A percentile compares a stretch with the other conserved stretches of the same genome.
These are phyloP conservation scores for Cataglyphis albicans DNA, from an alignment of 2,888 invertebrate genomes.

Conservation along the genomic window DNA sequence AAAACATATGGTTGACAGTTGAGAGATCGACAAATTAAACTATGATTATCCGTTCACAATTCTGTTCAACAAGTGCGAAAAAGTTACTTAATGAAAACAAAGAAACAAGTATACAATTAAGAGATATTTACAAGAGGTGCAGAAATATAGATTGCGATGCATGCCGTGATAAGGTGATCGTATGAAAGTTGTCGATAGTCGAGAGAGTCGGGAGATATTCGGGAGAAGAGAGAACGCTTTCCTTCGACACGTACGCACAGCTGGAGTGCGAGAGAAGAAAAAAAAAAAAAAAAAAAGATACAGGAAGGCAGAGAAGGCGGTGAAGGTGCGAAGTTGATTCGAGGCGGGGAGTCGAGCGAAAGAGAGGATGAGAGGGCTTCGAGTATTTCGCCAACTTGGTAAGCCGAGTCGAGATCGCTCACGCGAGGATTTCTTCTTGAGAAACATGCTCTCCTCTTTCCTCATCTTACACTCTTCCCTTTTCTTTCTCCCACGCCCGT, in stretches of 20 bases:
- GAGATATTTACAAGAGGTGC: slow-evolving; percentile 28
- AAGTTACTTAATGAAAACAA: neutral
- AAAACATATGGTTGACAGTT: neutral
- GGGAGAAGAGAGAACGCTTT: slow-evolving; percentile 57
- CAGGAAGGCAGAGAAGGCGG: slow-evolving; percentile 56
- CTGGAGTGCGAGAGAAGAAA: slow-evolving; percentile 60
- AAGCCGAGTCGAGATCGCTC: slow-evolving; percentile 83
- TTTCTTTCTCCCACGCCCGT: slow-evolving; percentile 28
- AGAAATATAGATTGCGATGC: slow-evolving; percentile 9
- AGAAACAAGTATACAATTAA: slow-evolving; percentile 31
- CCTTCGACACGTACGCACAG: slow-evolving; percentile 73
- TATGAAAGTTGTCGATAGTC: slow-evolving; percentile 52
- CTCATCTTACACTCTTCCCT: slow-evolving; percentile 31
- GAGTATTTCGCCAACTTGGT: slow-evolving; percentile 84
- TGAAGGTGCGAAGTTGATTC: slow-evolving; percentile 54
- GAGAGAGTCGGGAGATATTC: slow-evolving; percentile 48
- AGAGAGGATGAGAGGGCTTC: slow-evolving; percentile 69
- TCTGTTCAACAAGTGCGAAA: neutral
- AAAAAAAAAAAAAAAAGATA: slow-evolving; percentile 27
- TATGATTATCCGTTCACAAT: neutral
- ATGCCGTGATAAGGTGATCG: slow-evolving; percentile 29
- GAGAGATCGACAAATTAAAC: neutral
- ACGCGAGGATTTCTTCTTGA: slow-evolving; percentile 80
- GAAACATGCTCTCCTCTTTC: slow-evolving; percentile 58
- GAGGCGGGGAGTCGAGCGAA: slow-evolving; percentile 52